Conservation (phyloP, 2,888 invertebrate genomes). For the Microctonus brassicae region DNA sequence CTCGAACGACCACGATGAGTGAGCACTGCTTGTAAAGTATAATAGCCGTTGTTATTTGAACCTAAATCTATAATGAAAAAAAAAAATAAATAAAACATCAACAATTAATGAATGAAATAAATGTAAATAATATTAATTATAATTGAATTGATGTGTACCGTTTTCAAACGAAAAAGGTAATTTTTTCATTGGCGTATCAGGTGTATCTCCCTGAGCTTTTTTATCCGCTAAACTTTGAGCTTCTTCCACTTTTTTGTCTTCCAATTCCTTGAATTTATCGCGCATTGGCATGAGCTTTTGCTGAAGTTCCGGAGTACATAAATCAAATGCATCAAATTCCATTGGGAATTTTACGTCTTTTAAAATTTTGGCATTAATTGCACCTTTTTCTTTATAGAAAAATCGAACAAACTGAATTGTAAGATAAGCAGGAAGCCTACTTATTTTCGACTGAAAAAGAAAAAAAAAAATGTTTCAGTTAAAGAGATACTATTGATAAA, state of each 20-base stretch:
- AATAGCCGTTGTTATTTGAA: slow-evolving; percentile 99
- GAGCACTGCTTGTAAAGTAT: slow-evolving; percentile 93
- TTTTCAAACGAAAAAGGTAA: slow-evolving; percentile 69
- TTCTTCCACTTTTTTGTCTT: slow-evolving; percentile 78
- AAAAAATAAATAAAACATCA: too few relatives aligned
- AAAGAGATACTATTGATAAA: neutral
- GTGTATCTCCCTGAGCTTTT: slow-evolving; percentile 48
- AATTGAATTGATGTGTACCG: slow-evolving; percentile 54
- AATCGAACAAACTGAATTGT: slow-evolving; percentile 98
- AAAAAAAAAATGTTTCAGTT: neutral
- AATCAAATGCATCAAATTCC: slow-evolving; percentile 92
- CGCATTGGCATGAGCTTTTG: slow-evolving; percentile 89
- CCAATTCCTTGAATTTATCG: slow-evolving; percentile 88
- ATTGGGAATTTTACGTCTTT: slow-evolving; percentile 98
- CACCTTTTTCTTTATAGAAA: slow-evolving; percentile 95
- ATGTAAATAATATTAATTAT: neutral
- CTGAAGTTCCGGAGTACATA: slow-evolving; percentile 90
- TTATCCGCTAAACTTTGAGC: slow-evolving; percentile 71
- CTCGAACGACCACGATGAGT: slow-evolving; percentile 97
- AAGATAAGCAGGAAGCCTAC: slow-evolving; percentile 94
- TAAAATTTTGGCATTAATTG: slow-evolving; percentile 96
- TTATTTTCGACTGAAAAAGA: slow-evolving; percentile 86
- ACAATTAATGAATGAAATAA: neutral
- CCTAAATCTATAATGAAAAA: slow-evolving; percentile 80
- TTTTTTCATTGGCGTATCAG: slow-evolving; percentile 55